phyloP scores from a whole-genome alignment of 2,113 vertebrate species.

The Bettongia penicillata region DNA sequence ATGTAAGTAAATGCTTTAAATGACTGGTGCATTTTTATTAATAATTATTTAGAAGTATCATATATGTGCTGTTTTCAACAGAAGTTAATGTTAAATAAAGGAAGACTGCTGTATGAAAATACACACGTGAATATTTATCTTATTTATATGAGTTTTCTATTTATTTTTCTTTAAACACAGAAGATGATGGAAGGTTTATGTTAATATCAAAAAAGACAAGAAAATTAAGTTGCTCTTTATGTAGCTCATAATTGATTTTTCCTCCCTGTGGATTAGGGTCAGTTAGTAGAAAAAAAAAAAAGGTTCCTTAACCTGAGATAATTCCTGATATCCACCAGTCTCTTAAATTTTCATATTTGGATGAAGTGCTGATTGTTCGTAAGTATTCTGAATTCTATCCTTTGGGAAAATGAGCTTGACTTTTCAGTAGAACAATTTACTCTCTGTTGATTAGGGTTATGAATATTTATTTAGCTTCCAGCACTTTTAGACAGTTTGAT shows the following conservation, averaged over 20 bases:
- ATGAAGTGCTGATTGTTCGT: constrained; percentile 1
- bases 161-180: neutral
- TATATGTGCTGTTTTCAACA: neutral
- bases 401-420: constrained; percentile 18
- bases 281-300: neutral
- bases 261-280: neutral
- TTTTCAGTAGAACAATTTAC: constrained; percentile 17
- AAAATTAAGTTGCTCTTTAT: neutral
- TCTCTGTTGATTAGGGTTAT: constrained; percentile 4
- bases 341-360: constrained; percentile 13
- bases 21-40: constrained; percentile 49
- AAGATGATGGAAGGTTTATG: neutral
- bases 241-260: constrained; percentile 7
- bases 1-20: constrained; percentile 86
- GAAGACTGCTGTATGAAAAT: neutral
- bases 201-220: neutral
- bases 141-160: neutral
- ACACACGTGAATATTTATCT: neutral
- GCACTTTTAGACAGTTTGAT: neutral
- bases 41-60: neutral
- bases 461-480: neutral
- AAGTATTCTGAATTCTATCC: neutral
- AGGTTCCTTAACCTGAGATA: neutral
- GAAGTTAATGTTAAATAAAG: constrained; percentile 6
- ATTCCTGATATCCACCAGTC: neutral